These are phyloP conservation scores for Hirundo rustica DNA, from an alignment of 2,797 vertebrate genomes.

Conservation along the genomic window DNA sequence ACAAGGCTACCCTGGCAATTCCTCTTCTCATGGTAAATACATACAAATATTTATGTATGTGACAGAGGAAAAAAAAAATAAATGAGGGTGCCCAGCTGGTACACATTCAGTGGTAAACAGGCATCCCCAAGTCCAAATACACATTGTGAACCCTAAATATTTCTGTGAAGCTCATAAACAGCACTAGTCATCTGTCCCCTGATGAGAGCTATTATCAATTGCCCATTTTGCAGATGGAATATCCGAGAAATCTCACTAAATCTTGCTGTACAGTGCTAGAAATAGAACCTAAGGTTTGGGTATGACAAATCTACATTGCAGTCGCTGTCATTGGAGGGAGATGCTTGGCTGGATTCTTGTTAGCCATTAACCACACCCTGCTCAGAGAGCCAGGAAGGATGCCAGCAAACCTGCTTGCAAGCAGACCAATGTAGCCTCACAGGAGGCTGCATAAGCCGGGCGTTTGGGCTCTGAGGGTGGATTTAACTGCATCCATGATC, in stretches of 20 bases:
- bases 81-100: not conserved
- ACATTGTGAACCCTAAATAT: not conserved
- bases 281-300: conserved; percentile 35
- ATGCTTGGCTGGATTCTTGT: not conserved
- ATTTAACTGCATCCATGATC: not conserved
- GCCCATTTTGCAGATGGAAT: conserved; percentile 7
- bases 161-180: not conserved
- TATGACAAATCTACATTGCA: conserved; percentile 19
- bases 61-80: not conserved
- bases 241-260: not conserved
- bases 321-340: not conserved
- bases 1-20: not conserved
- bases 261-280: not conserved
- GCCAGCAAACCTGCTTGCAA: conserved; percentile 16
- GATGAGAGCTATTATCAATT: not conserved
- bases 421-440: not conserved
- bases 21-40: not conserved
- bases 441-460: not conserved
- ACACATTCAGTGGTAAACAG: not conserved
- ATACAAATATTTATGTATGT: not conserved
- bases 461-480: not conserved
- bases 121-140: not conserved
- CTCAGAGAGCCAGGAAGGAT: not conserved
- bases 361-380: conserved; percentile 42
- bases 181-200: not conserved